Conservation (phyloP, 2,113 vertebrate species). For the Orthonyx spaldingii region DNA sequence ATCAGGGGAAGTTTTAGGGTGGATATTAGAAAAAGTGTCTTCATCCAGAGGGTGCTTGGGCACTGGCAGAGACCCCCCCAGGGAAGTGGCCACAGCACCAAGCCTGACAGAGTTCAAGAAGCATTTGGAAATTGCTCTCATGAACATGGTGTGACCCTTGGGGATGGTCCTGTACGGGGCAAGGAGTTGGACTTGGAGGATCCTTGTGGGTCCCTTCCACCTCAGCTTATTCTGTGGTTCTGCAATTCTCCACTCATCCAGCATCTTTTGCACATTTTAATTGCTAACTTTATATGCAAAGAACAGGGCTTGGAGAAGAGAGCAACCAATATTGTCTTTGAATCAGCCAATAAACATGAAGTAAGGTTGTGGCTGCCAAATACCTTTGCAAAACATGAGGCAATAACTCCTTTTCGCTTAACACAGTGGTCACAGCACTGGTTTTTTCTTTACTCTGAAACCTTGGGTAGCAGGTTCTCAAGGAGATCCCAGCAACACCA, state of each 20-base stretch:
- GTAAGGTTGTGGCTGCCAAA: neutral
- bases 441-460: neutral
- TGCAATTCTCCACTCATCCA: neutral
- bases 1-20: neutral
- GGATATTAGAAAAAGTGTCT: rapidly evolving
- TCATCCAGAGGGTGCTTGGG: rapidly evolving
- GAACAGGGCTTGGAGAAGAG: neutral
- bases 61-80: neutral
- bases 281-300: neutral
- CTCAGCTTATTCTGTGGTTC: neutral
- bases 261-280: neutral
- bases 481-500: neutral
- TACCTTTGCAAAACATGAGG: neutral
- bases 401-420: neutral
- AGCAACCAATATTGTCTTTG: neutral
- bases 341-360: neutral
- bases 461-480: neutral
- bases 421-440: neutral
- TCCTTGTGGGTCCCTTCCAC: neutral
- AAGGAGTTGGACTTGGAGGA: neutral
- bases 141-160: neutral
- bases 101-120: neutral
- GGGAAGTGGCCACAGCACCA: neutral
- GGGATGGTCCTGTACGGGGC: no score
- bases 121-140: neutral